phyloP scores from a whole-genome alignment of 2,113 vertebrate genomes.

The Chaetops frenatus region DNA sequence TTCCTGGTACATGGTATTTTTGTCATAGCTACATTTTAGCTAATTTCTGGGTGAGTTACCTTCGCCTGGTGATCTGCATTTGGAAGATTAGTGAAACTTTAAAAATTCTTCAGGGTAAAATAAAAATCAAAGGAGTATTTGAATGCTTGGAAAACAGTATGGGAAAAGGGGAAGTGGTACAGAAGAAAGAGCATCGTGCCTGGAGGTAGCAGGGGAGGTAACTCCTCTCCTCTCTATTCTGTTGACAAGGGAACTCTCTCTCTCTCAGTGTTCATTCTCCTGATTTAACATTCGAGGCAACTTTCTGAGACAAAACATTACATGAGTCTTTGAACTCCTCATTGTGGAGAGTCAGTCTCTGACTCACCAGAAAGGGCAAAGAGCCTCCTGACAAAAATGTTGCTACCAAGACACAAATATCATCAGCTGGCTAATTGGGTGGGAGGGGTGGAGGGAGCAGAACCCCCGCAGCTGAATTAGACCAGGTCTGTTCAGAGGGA shows the following conservation, averaged over 20 bases:
- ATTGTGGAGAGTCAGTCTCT: neutral
- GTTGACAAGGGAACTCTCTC: neutral
- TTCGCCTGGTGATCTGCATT: neutral
- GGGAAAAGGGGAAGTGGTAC: neutral
- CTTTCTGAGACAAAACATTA: slow-evolving; percentile 16
- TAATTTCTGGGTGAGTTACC: neutral
- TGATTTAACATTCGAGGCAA: neutral
- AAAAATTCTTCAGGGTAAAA: neutral
- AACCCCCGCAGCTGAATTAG: neutral
- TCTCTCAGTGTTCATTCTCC: neutral
- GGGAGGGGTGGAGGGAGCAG: slow-evolving; percentile 6
- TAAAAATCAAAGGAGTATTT: neutral
- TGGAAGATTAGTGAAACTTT: neutral
- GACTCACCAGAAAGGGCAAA: neutral
- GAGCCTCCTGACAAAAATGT: neutral
- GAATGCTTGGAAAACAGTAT: neutral
- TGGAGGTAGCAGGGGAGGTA: neutral
- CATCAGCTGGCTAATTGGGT: neutral
- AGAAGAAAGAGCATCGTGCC: neutral
- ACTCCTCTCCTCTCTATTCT: neutral
- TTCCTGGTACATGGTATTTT: neutral
- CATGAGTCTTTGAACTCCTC: neutral
- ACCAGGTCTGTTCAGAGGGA: neutral
- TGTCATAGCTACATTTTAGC: neutral
- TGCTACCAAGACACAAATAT: neutral